Conservation (phyloP, 2,888 invertebrate species). For the Dryococelus australis region DNA sequence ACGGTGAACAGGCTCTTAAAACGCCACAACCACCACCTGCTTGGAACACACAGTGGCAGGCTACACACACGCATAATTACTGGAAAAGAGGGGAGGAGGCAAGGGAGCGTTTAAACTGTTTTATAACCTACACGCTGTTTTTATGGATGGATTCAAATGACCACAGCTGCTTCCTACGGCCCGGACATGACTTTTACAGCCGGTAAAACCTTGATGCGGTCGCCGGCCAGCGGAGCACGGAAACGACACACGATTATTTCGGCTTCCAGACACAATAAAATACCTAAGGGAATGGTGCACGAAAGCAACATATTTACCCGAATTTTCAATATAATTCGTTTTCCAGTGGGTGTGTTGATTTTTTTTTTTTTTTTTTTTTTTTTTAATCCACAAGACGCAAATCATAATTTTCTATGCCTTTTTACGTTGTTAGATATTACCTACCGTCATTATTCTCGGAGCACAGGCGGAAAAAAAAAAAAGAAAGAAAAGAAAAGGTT, state of each 20-base stretch:
- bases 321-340: too few species aligned
- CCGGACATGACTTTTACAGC: neutral
- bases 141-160: neutral
- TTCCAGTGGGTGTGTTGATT: too few species aligned
- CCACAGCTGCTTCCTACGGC: neutral
- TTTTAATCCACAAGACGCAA: too few species aligned
- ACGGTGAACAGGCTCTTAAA: neutral
- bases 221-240: neutral
- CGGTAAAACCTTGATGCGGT: neutral
- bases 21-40: neutral
- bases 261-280: neutral
- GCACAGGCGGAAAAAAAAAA: too few species aligned
- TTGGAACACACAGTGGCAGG: neutral
- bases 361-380: too few species aligned
- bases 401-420: too few species aligned
- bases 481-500: too few species aligned
- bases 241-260: neutral
- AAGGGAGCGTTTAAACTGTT: neutral
- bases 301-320: too few species aligned
- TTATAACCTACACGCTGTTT: neutral
- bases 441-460: too few species aligned
- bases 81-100: too few species aligned
- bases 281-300: too few species aligned
- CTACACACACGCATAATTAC: neutral
- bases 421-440: too few species aligned